Evolutionary conservation across 2,888 invertebrate species (phyloP), one percentile per base, ranked within the genome.

Genomic region (Antheraea assamensis): DNA sequence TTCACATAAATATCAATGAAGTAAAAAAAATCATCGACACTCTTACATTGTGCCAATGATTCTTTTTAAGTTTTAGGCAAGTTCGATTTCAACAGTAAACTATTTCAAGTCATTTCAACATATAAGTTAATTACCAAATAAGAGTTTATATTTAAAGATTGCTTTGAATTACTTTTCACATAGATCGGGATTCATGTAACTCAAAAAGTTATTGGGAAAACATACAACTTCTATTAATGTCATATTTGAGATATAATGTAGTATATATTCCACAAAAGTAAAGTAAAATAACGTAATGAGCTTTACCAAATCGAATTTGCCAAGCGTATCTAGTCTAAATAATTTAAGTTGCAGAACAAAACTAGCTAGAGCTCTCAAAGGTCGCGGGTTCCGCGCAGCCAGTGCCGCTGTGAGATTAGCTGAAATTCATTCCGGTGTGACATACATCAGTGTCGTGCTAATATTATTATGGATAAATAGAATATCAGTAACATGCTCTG

Each of bases 381-480:
- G 13, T 42, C 42, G 42, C 42, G 42, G 81, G 77, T 78, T 81
- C 79, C 76, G 83, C 83, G 84, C 82, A 74, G 75, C 76, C 73
- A 76, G 93, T 92, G 92, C 91, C 79, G 89, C 92, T 90, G 92
- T 92, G 92, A 91, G 93, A 92, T 91, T 87, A 88, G 92, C 92
- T 92, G 93, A 92, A 90, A 90, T 83, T 87, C 83, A 84, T 82
- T 79, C 81, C 83, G 83, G 90, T 89, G 90, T 87, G 78, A 81
- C 78, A 78, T 75, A 81, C 78, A 78, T 77, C 75, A 58, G 74
- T 72, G 76, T 74, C 73, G 83, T 85, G 84, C 80, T 73, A 74
- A 76, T 74, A 76, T 78, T 74, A 81, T 79, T 77, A 79, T 78
- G 27, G 8, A 19, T 17, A n/a, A 31, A 70, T 13, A 58, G 71